Evolutionary conservation across 2,113 vertebrate species (phyloP), one percentile per base, ranked within the genome.

Genomic region (Sisor rabdophorus): DNA sequence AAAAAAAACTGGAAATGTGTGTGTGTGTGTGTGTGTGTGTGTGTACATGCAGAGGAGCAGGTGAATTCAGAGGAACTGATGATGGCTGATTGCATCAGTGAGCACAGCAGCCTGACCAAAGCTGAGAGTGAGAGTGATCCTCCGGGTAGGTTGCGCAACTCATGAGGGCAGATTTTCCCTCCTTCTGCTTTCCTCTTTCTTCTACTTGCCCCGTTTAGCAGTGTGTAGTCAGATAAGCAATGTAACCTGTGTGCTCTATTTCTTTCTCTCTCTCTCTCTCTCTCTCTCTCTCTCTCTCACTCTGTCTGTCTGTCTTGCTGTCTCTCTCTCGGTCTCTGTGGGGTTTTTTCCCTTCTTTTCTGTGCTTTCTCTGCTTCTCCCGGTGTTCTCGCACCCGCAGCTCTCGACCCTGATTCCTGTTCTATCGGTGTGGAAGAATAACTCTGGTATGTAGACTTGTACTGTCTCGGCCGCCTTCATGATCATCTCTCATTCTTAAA

Each of bases 401-500:
- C 94, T 87, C 90, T 95, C 86, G 94, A 94, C 89, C 94, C 94
- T 1, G 94, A 96, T 86, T 91, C 95, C 92, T 95, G 94, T 91
- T 97, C 95, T 91, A 89, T 95, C 91, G 95, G 94, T 91, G 92
- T 95, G 93, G 95, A 95, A 90, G 95, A 98, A 81, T 98, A 92
- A 95, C 87, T 82, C 85, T 88, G 95, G 95, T 96, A 95, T 47
- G 95, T 95, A 85, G 86, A 85, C 88, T 86, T 79, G n/a, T 87
- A 80, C 68, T 53, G 88, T 91, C 84, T 87, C 83, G 63, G 10
- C 71, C 80, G 1, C 68, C 63, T 56, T 77, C 32, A 69, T 75
- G 78, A 85, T 72, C 54, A 59, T 65, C 15, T 76, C 53, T 60
- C 28, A 59, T 19, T 30, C 73, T 71, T 11, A 4, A 30, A 11